Evolutionary conservation across 2,888 invertebrate species (phyloP).

Genomic region (Heliconius charithonia): DNA sequence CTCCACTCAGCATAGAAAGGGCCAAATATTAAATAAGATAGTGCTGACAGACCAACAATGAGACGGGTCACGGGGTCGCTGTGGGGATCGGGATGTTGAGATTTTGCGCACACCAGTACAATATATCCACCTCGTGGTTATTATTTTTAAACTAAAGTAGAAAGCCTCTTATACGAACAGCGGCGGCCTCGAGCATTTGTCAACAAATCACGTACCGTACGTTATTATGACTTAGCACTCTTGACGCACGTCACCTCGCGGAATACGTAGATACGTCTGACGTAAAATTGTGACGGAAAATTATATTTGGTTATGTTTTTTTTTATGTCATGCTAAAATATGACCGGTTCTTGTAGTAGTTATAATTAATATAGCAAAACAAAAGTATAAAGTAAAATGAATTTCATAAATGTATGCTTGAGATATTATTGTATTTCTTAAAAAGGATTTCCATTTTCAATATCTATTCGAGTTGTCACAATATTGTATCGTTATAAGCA

Average conservation of each 20-base stretch:
- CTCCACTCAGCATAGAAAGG: slow-evolving; percentile 13
- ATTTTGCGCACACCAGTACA: slow-evolving; percentile 52
- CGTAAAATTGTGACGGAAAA: slow-evolving; percentile 31
- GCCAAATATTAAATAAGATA: slow-evolving; percentile 40
- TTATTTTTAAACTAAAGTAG: slow-evolving; percentile 67
- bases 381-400: no score
- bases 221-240: slow-evolving; percentile 59
- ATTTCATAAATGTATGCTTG: no score
- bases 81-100: slow-evolving; percentile 44
- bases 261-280: slow-evolving; percentile 50
- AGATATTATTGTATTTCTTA: neutral
- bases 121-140: slow-evolving; percentile 54
- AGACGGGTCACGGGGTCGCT: slow-evolving; percentile 55
- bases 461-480: slow-evolving; percentile 19
- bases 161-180: slow-evolving; percentile 55
- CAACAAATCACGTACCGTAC: slow-evolving; percentile 70
- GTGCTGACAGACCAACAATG: slow-evolving; percentile 50
- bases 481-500: slow-evolving; percentile 46
- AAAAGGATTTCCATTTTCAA: slow-evolving; percentile 19
- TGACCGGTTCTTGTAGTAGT: no score
- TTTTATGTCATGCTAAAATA: no score
- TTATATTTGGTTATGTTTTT: neutral
- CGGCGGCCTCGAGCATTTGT: slow-evolving; percentile 62
- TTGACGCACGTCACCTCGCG: slow-evolving; percentile 51
- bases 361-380: neutral